Evolutionary conservation across 1,140 invertebrate species (phyloP), one percentile per base, ranked within the genome.

Genomic region (Sarcophaga bullata): DNA sequence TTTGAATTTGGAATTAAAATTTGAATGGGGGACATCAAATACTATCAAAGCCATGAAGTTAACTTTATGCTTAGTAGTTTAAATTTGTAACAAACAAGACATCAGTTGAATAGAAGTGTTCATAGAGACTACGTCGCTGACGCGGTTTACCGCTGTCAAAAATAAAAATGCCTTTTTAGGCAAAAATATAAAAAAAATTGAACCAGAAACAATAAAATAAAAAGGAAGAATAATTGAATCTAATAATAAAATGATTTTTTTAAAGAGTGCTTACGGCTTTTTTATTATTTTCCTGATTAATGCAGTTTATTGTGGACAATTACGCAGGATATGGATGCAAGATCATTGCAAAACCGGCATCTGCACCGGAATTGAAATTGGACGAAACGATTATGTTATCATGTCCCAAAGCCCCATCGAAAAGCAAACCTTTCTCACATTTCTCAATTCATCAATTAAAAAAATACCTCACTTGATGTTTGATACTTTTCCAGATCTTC

Each of bases 381-480:
- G 84, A 7, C 86, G 85, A 76, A 86, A 86, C 82, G 88, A 89
- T 46, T 89, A 88, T 80, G 88, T 89, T 50, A 88, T 89, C 25
- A 75, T 89, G 7, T 89, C 88, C n/a, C 86, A 88, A 58, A 81
- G 82, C 0, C 86, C 88, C 15, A 87, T 89, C 17, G 78, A 82
- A 54, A 88, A 86, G 62, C 86, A 87, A 25, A 54, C 85, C 50
- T 87, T 86, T 84, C 73, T 89, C 46, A 87, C 85, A 3, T 89
- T 89, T 37, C 76, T 89, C 25, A 89, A 89, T 73, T 89, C 88
- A 72, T 86, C 83, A 75, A 89, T 89, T 80, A 86, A 87, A 73
- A 89, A 89, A 81, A 89, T 89, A 81, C 88, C 88, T 15, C 87
- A 89, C 75, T 49, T 89, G 49, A 84, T 89, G 86, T 89, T 89